These are phyloP conservation scores for Lacerta bilineata DNA, from an alignment of 2,797 vertebrate genomes.

Conservation along the genomic window DNA sequence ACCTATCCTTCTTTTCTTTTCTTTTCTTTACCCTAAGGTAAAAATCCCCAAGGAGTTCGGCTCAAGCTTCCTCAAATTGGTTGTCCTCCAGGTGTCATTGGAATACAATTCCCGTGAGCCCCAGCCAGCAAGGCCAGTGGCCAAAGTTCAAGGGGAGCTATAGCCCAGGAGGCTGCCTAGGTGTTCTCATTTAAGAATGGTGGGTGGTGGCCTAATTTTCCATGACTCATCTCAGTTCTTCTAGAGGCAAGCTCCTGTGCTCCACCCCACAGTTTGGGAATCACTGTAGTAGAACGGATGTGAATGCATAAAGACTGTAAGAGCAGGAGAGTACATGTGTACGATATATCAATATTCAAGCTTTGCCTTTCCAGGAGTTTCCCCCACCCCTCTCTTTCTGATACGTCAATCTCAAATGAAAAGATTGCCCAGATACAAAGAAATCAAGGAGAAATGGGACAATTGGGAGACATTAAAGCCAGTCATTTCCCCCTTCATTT, in stretches of 20 bases:
- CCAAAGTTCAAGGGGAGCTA: too few relatives aligned
- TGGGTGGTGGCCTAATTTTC: neutral
- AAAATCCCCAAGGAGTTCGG: neutral
- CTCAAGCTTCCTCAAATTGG: too few relatives aligned
- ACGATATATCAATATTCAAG: constrained; percentile 21
- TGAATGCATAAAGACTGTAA: constrained; percentile 41
- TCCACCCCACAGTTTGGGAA: too few relatives aligned
- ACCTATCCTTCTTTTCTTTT: neutral
- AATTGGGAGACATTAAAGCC: constrained; percentile 54
- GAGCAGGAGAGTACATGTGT: neutral
- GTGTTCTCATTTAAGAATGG: neutral
- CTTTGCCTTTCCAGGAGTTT: constrained; percentile 44
- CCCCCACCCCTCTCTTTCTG: constrained; percentile 12
- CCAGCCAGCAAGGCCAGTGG: too few relatives aligned
- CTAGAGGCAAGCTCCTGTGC: neutral
- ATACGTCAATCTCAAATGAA: constrained; percentile 42
- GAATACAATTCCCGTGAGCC: too few relatives aligned
- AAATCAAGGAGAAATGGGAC: constrained; percentile 62
- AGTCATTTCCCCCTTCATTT: constrained; percentile 57
- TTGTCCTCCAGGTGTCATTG: too few relatives aligned
- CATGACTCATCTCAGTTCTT: neutral
- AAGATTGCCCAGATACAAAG: constrained; percentile 36
- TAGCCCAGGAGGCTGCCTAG: neutral
- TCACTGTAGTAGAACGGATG: neutral
- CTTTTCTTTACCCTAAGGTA: too few relatives aligned